Conservation (phyloP, 2,888 invertebrate species). For the Sarcophaga variegata region DNA sequence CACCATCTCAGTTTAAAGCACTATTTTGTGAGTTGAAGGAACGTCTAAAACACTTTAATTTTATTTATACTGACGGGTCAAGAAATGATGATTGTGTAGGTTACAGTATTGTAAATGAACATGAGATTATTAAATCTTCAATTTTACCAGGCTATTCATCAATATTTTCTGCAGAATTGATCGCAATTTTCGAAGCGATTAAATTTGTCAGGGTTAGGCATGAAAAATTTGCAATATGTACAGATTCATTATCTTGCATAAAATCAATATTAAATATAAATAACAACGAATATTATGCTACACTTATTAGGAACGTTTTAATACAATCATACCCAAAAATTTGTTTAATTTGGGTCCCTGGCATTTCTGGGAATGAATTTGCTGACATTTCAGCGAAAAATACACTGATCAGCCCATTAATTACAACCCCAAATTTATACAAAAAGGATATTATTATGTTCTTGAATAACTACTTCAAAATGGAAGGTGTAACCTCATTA, state of each 20-base stretch:
- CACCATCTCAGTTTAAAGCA: neutral
- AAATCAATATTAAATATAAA: constrained; percentile 11
- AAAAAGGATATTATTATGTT: neutral
- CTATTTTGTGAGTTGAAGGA: neutral
- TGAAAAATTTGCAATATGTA: constrained; percentile 10
- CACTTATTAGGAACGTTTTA: neutral
- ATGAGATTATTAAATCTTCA: neutral
- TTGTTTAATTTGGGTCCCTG: constrained; percentile 5
- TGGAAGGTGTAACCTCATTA: neutral
- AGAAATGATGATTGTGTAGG: neutral
- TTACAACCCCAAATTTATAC: neutral
- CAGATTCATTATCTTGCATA: constrained; percentile 1
- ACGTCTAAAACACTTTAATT: neutral
- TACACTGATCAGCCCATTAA: neutral
- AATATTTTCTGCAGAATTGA: constrained; percentile 22
- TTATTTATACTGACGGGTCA: constrained; percentile 12
- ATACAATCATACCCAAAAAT: neutral
- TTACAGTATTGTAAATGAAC: neutral
- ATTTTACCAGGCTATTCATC: neutral
- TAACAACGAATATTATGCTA: neutral
- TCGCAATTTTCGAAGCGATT: neutral
- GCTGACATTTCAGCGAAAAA: constrained; percentile 16
- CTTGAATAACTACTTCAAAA: neutral
- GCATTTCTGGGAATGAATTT: constrained; percentile 15
- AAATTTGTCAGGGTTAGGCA: too few relatives aligned